phyloP scores from a whole-genome alignment of 1,140 invertebrate genomes.

The Sitobion miscanthi region DNA sequence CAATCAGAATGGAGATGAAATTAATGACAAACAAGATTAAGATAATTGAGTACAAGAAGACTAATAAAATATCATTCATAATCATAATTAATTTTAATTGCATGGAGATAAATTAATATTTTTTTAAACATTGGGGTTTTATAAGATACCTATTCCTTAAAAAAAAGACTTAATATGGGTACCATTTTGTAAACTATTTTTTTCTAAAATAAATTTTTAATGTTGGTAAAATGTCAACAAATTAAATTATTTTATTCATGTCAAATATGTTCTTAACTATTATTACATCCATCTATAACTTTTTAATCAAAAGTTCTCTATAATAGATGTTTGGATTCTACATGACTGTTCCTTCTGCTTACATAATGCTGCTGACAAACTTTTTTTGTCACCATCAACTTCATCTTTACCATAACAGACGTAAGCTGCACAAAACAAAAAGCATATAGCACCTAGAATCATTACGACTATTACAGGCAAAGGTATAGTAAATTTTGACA shows the following conservation, averaged over 20 bases:
- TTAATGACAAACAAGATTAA: slow-evolving; percentile 25
- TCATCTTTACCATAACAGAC: neutral
- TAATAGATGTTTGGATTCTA: neutral
- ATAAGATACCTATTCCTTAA: slow-evolving; percentile 42
- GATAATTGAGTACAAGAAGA: slow-evolving; percentile 34
- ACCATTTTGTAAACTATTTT: slow-evolving; percentile 56
- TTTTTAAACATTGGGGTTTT: slow-evolving; percentile 51
- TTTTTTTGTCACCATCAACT: neutral
- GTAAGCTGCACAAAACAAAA: neutral
- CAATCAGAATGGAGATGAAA: slow-evolving; percentile 44
- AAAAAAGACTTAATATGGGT: slow-evolving; percentile 47
- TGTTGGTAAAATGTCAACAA: slow-evolving; percentile 37
- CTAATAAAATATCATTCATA: slow-evolving; percentile 44
- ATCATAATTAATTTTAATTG: slow-evolving; percentile 52
- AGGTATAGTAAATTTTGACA: neutral
- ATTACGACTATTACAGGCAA: neutral
- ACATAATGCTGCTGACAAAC: neutral
- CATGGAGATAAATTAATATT: slow-evolving; percentile 47
- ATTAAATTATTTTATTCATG: slow-evolving; percentile 43
- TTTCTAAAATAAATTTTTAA: slow-evolving; percentile 53
- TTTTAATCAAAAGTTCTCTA: neutral
- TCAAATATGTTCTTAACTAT: slow-evolving; percentile 14
- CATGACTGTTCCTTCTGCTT: neutral
- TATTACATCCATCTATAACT: neutral
- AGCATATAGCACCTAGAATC: neutral